Evolutionary conservation across 2,888 invertebrate genomes (phyloP).

Genomic region (Drosophila prolongata): DNA sequence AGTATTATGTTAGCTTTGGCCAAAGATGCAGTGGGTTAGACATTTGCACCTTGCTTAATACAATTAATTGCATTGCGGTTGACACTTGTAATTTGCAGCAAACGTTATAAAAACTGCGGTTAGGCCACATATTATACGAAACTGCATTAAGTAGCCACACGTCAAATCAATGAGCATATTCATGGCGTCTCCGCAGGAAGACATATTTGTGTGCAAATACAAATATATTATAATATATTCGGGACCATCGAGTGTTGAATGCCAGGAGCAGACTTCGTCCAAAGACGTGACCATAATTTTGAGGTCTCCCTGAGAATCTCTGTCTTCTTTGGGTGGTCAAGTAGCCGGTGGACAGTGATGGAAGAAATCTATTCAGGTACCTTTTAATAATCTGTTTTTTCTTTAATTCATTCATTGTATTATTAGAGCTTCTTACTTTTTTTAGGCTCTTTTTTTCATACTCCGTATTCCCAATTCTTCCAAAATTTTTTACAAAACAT

Average conservation of each 20-base stretch:
- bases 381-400: no score
- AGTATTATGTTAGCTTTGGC: no score
- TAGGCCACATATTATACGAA: neutral
- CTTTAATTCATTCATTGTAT: no score
- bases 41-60: no score
- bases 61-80: neutral
- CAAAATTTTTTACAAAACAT: no score
- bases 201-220: neutral
- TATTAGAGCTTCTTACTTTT: no score
- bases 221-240: neutral
- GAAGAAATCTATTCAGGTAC: neutral
- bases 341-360: neutral
- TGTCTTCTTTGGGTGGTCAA: neutral
- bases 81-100: neutral
- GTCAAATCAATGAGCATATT: neutral
- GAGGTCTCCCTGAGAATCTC: constrained; percentile 1
- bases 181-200: neutral
- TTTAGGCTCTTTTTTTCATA: no score
- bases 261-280: constrained; percentile 9
- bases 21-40: no score
- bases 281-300: constrained; percentile 15
- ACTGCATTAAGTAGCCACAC: constrained; percentile 8
- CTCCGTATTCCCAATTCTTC: no score
- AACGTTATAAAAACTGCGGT: neutral
- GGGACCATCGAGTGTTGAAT: constrained; percentile 10